These are phyloP conservation scores for Silurus lanzhouensis DNA, from an alignment of 2,797 vertebrate species.

Conservation along the genomic window DNA sequence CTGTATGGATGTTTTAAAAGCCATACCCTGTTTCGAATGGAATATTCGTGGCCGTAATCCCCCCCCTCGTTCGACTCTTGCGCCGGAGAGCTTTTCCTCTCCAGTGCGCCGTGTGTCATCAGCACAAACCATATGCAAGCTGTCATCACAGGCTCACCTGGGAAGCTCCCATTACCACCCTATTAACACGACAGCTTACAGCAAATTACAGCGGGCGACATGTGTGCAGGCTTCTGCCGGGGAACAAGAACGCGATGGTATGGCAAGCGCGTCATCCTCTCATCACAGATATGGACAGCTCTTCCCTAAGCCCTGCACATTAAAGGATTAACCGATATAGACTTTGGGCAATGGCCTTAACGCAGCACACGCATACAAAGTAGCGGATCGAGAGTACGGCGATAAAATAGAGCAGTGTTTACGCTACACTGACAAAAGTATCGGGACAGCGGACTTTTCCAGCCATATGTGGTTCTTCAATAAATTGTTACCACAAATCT, in stretches of 20 bases:
- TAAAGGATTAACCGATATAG: constrained; percentile 60
- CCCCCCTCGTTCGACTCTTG: not conserved
- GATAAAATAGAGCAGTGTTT: not conserved
- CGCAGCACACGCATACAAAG: constrained; percentile 31
- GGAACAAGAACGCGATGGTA: constrained; percentile 38
- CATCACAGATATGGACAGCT: constrained; percentile 52
- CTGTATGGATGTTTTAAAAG: not conserved
- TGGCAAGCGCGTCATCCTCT: constrained; percentile 40
- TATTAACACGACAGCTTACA: constrained; percentile 56
- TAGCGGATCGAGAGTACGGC: not conserved
- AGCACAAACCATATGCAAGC: constrained; percentile 24
- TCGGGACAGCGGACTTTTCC: no score
- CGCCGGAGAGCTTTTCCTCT: constrained; percentile 8
- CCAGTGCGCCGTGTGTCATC: constrained; percentile 26
- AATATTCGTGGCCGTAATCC: not conserved
- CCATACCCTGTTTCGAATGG: no score
- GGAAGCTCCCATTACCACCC: constrained; percentile 42
- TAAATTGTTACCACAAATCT: no score
- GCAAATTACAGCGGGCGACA: constrained; percentile 52
- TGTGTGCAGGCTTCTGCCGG: constrained; percentile 43
- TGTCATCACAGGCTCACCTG: constrained; percentile 49
- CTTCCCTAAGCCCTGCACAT: constrained; percentile 55
- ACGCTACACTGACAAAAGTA: no score
- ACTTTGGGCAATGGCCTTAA: constrained; percentile 56
- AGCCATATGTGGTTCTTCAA: no score